A percentile compares a stretch with the other conserved stretches of the same genome.
Evolutionary conservation across 2,113 vertebrate species (phyloP).

Genomic region (Ceratotherium simum): DNA sequence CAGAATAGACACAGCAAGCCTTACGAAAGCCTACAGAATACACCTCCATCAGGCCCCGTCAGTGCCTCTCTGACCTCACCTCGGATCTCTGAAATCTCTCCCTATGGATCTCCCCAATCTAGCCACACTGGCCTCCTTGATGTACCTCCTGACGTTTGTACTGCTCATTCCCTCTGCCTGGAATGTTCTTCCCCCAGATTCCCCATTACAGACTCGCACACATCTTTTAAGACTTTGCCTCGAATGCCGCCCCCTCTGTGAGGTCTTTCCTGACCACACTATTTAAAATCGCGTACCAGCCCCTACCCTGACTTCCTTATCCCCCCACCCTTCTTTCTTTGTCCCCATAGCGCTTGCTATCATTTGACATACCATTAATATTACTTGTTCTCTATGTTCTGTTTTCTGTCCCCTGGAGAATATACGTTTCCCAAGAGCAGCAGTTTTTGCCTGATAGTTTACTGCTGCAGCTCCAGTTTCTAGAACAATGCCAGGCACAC

Average conservation of each 20-base stretch:
- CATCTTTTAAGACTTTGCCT: slow-evolving; percentile 1
- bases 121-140: background rate
- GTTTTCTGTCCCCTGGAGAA: background rate
- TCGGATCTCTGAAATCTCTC: background rate
- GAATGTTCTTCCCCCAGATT: background rate
- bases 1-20: background rate
- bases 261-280: background rate
- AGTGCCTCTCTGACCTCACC: background rate
- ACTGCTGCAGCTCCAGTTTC: background rate
- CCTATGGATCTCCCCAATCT: background rate
- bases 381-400: background rate
- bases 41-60: background rate
- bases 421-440: background rate
- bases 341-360: background rate
- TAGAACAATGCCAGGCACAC: background rate
- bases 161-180: background rate
- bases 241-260: background rate
- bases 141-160: background rate
- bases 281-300: background rate
- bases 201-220: background rate
- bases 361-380: background rate
- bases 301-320: background rate
- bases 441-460: background rate
- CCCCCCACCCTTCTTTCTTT: background rate
- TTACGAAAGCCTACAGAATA: background rate